Conservation (phyloP, 1,140 invertebrate species). For the Mycetomoellerius zeteki region DNA sequence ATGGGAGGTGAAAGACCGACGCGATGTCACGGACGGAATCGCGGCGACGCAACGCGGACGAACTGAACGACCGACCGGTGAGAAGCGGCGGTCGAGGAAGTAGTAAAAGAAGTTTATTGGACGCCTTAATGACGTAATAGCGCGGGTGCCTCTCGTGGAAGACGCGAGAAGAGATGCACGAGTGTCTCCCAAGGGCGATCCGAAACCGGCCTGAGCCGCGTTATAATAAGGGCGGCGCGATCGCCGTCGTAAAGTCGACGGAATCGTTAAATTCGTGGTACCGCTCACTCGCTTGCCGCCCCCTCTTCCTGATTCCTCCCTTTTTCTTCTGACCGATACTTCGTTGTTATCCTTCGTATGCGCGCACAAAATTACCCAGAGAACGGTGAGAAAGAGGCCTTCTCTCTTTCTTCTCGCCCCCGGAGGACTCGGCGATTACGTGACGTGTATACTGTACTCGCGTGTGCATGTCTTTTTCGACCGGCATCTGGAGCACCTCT, state of each 20-base stretch:
- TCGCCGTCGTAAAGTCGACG: slow-evolving; percentile 73
- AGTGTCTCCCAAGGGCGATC: slow-evolving; percentile 75
- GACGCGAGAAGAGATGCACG: slow-evolving; percentile 16
- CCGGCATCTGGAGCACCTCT: slow-evolving; percentile 28
- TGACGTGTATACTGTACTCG: slow-evolving; percentile 35
- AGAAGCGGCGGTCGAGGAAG: slow-evolving; percentile 67
- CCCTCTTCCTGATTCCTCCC: too few species aligned
- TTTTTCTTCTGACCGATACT: neutral
- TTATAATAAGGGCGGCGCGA: slow-evolving; percentile 75
- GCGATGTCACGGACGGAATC: slow-evolving; percentile 44
- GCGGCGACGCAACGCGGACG: slow-evolving; percentile 39
- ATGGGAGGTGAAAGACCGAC: slow-evolving; percentile 58
- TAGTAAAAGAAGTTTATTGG: slow-evolving; percentile 79
- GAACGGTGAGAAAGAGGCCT: neutral
- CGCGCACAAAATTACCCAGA: slow-evolving; percentile 53
- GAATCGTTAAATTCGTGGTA: slow-evolving; percentile 77
- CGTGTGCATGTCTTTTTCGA: slow-evolving; percentile 44
- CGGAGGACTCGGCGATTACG: slow-evolving; percentile 43
- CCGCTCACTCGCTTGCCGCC: neutral
- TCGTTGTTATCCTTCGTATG: slow-evolving; percentile 38
- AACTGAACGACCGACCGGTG: slow-evolving; percentile 9
- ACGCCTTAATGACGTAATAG: slow-evolving; percentile 78
- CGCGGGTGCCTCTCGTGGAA: slow-evolving; percentile 60
- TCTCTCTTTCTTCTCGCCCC: slow-evolving; percentile 50
- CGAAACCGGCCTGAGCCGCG: slow-evolving; percentile 65